Evolutionary conservation across 2,113 vertebrate species (phyloP).

Genomic region (Callaeas wilsoni): DNA sequence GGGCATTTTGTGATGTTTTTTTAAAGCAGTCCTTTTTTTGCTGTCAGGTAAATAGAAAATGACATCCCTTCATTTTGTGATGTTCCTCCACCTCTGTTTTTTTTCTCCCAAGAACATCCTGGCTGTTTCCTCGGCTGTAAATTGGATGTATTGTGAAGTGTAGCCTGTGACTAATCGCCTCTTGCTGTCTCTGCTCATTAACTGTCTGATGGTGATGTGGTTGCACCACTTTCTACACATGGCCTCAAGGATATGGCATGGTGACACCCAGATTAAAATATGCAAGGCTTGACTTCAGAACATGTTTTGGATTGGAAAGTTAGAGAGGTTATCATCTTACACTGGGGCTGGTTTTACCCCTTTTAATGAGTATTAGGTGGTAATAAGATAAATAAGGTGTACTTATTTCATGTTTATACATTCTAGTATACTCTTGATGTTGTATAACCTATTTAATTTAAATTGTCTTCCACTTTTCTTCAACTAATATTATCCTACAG

Average conservation of each 20-base stretch:
- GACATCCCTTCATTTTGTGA: not conserved
- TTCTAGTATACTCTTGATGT: not conserved
- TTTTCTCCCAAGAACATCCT: not conserved
- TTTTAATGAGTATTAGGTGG: not conserved
- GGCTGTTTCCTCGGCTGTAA: not conserved
- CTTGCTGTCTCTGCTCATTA: constrained; percentile 55
- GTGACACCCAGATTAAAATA: constrained; percentile 5
- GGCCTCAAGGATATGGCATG: not conserved
- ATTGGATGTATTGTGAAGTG: constrained; percentile 46
- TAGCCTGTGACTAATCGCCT: constrained; percentile 57
- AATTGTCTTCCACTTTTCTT: not conserved
- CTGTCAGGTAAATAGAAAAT: constrained; percentile 13
- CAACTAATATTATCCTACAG: not conserved
- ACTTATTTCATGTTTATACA: not conserved
- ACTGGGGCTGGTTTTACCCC: not conserved
- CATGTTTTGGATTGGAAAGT: not conserved
- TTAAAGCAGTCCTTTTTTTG: not conserved
- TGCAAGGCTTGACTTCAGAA: not conserved
- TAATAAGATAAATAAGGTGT: not conserved
- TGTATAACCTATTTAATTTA: not conserved
- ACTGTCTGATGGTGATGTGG: not conserved
- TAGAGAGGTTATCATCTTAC: not conserved
- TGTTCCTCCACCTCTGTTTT: not conserved
- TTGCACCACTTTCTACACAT: not conserved
- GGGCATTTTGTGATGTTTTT: not conserved